phyloP scores from a whole-genome alignment of 2,888 invertebrate genomes.

The Muscina levida region DNA sequence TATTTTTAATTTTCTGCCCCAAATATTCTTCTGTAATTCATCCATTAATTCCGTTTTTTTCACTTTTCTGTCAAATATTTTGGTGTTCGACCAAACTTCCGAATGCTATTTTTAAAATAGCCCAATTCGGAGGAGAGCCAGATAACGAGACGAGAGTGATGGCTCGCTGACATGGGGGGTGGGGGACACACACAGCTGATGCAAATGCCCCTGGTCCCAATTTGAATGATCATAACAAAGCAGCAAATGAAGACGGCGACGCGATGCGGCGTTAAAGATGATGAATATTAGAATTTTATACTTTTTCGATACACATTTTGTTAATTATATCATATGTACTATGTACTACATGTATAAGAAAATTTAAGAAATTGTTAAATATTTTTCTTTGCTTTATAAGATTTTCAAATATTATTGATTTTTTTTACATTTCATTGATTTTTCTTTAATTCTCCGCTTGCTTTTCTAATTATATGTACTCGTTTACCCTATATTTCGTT shows the following conservation, averaged over 20 bases:
- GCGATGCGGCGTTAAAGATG: not conserved
- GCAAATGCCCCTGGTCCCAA: not conserved
- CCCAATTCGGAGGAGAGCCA: constrained; percentile 16
- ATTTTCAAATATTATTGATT: not conserved
- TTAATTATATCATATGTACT: constrained; percentile 1
- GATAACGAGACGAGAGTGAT: not conserved
- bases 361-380: constrained; percentile 9
- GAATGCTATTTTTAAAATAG: constrained; percentile 57
- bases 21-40: constrained; percentile 27
- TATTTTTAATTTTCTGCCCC: constrained; percentile 33
- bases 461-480: constrained; percentile 20
- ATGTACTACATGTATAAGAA: too few relatives aligned
- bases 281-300: too few relatives aligned
- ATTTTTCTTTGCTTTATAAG: constrained; percentile 13
- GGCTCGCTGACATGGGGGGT: not conserved
- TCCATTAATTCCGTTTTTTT: constrained; percentile 45
- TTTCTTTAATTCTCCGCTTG: not conserved
- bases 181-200: not conserved
- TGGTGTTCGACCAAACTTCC: constrained; percentile 49
- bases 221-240: not conserved
- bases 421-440: not conserved
- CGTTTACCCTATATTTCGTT: constrained; percentile 11
- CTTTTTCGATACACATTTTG: not conserved
- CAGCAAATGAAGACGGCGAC: too few relatives aligned
- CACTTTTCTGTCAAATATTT: constrained; percentile 56